Conservation (phyloP, 2,113 vertebrate species). For the Mastomys natalensis region DNA sequence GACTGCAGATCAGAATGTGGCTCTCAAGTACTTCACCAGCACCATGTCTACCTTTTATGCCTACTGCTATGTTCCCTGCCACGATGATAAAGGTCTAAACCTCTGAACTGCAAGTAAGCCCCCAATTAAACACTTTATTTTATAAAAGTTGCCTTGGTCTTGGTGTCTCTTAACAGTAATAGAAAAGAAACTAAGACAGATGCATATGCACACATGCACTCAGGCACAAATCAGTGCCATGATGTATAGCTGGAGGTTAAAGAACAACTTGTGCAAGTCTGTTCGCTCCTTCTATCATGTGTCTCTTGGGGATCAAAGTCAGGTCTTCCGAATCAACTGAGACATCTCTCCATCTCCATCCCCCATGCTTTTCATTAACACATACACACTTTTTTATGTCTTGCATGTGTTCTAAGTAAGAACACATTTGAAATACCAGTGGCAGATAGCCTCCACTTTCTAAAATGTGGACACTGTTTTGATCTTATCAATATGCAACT, state of each 20-base stretch:
- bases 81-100: background rate
- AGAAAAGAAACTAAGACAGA: background rate
- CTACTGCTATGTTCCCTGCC: no score
- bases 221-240: no score
- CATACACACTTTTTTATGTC: background rate
- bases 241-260: no score
- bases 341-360: background rate
- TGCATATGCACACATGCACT: no score
- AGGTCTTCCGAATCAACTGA: background rate
- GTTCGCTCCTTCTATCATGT: background rate
- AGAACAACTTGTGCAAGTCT: background rate
- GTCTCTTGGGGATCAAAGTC: background rate
- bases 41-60: background rate
- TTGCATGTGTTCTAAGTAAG: background rate
- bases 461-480: background rate
- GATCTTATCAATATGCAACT: conserved; percentile 24
- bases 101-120: background rate
- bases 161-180: background rate
- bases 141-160: background rate
- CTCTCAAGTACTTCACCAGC: background rate
- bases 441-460: background rate
- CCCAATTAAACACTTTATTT: background rate
- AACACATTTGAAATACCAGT: background rate
- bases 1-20: background rate
- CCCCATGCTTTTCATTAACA: background rate